phyloP scores from a whole-genome alignment of 2,113 vertebrate species.

The Ammodytes marinus region DNA sequence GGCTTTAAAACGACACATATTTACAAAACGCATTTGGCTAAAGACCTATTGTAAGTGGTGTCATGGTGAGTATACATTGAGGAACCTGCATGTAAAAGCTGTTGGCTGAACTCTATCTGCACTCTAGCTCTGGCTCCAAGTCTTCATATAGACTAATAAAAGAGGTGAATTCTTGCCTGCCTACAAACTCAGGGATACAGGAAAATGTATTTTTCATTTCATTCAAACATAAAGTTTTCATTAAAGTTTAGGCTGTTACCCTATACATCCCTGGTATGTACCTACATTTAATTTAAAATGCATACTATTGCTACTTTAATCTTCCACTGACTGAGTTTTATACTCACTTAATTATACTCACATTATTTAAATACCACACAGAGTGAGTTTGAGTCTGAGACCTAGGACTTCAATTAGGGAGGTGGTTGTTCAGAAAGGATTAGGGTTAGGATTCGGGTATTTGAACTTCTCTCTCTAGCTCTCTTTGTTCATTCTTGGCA shows the following conservation, averaged over 20 bases:
- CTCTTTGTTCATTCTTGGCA: constrained; percentile 13
- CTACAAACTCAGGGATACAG: background rate
- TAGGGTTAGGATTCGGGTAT: too few relatives aligned
- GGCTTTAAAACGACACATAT: constrained; percentile 16
- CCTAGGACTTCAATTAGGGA: background rate
- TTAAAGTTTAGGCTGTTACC: background rate
- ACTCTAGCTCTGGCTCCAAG: background rate
- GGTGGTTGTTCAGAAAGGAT: constrained; percentile 17
- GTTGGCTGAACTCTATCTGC: background rate
- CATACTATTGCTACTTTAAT: background rate
- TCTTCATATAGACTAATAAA: background rate
- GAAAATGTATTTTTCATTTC: background rate
- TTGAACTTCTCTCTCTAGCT: background rate
- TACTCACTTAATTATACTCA: background rate
- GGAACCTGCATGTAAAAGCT: background rate
- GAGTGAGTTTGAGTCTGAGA: background rate
- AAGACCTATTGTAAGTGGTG: background rate
- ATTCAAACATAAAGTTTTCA: background rate
- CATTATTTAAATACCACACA: constrained; percentile 4
- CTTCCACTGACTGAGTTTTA: background rate
- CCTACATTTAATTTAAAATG: background rate
- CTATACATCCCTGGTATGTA: background rate
- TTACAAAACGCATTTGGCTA: background rate
- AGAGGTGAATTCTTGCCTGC: background rate
- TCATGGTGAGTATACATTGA: background rate